Percentiles rank a stretch among this genome's conserved stretches.
Evolutionary conservation across 1,140 invertebrate species (phyloP).

Genomic region (Argopecten irradians): DNA sequence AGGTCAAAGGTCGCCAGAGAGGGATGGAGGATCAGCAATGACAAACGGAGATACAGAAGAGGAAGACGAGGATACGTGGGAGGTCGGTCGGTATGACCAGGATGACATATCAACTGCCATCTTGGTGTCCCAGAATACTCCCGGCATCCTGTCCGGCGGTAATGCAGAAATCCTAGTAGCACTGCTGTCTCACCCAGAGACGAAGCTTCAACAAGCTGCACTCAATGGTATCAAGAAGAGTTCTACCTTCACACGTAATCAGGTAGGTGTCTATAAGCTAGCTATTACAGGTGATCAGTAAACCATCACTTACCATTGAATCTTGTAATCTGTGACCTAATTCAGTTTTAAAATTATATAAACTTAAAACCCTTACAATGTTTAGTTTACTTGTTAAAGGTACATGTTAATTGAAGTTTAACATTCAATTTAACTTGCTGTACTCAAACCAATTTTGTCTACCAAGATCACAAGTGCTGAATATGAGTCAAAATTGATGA

Average conservation of each 20-base stretch:
- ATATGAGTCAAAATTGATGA: too few relatives aligned
- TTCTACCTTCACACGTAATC: slow-evolving; percentile 80
- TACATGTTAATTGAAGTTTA: too few relatives aligned
- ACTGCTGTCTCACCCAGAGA: slow-evolving; percentile 78
- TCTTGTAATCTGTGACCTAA: too few relatives aligned
- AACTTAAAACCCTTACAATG: too few relatives aligned
- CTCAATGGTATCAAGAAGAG: slow-evolving; percentile 80
- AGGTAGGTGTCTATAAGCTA: slow-evolving; percentile 71
- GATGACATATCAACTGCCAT: slow-evolving; percentile 56
- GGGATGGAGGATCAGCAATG: not conserved
- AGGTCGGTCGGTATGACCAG: slow-evolving; percentile 24
- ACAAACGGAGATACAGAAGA: not conserved
- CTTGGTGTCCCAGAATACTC: slow-evolving; percentile 50
- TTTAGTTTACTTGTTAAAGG: too few relatives aligned
- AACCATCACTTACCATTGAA: too few relatives aligned
- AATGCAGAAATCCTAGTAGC: slow-evolving; percentile 79
- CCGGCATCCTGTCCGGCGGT: slow-evolving; percentile 49
- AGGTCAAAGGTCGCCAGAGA: not conserved
- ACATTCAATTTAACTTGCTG: too few relatives aligned
- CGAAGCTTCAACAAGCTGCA: slow-evolving; percentile 78
- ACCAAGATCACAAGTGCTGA: too few relatives aligned
- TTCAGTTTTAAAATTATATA: too few relatives aligned
- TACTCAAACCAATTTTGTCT: too few relatives aligned
- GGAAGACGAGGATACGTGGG: not conserved
- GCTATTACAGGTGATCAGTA: too few relatives aligned